Evolutionary conservation across 1,140 invertebrate species (phyloP), one percentile per base, ranked within the genome.

Genomic region (Harpegnathos saltator): DNA sequence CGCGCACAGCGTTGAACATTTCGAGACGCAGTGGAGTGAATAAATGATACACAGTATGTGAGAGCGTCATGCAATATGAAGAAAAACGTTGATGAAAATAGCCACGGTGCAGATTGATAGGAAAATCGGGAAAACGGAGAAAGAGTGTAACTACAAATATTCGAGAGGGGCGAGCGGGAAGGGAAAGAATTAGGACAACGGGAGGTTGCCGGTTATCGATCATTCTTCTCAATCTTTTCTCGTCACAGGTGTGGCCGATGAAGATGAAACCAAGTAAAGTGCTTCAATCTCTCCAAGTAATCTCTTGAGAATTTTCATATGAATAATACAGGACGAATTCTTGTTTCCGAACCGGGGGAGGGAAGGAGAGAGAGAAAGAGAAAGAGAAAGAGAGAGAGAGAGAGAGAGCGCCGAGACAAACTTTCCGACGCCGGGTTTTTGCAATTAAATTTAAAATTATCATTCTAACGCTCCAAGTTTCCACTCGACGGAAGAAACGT

Each of bases 21-120:
- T 44, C 11, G 14, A 15, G 14, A 17, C 11, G 50, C 17, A 19
- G 33, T 19, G 14, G 33, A 44, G 24, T 0, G 26, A 12, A 65
- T 52, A 14, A 77, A 54, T 29, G 26, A 26, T n/a, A n/a, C n/a
- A n/a, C 15, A 65, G 61, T 33, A 17, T 54, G 52, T 50, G 33
- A 68, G 11, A 66, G 38, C 44, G 19, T 66, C 74, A 66, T 77
- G 74, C 74, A 66, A 77, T 62, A 66, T 66, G 62, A 38, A 52
- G 26, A 65, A 52, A 26, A 65, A 19, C 54, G 4, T 54, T 38
- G 29, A 33, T 66, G 61, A 66, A 66, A 77, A 12, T 77, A 66
- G 50, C 29, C 62, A 77, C 50, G 61, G 74, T 77, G 74, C 74
- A 66, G 66, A 19, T n/a, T n/a, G 19, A 5, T 66, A 62, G 38